Conservation (phyloP, 64 coral and sea anemone species). For the Actinia equina region DNA sequence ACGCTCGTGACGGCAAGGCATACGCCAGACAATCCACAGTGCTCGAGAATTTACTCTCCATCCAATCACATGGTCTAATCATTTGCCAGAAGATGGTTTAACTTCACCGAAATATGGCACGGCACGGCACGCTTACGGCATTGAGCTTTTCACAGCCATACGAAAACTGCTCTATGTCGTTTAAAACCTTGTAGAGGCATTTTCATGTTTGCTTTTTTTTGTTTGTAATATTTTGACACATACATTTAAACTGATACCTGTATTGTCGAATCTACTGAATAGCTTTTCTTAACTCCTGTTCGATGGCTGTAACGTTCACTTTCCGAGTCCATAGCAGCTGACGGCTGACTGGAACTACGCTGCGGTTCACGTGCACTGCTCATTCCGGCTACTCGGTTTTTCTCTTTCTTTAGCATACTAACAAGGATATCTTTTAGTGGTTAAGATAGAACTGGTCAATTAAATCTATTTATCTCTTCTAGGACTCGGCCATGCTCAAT, state of each 20-base stretch:
- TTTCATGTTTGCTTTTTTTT: no score
- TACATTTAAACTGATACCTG: background rate
- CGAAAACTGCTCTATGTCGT: no score
- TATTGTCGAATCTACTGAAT: conserved; percentile 50
- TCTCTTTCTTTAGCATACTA: conserved; percentile 94
- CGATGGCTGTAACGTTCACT: conserved; percentile 27
- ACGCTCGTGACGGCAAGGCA: no score
- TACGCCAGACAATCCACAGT: no score
- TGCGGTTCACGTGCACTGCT: background rate
- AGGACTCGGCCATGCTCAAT: no score
- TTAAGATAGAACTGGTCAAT: background rate
- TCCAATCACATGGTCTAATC: no score
- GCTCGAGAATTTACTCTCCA: no score
- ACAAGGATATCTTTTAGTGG: conserved; percentile 73
- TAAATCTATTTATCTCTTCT: background rate
- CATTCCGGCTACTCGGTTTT: conserved; percentile 50
- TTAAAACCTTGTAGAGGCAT: no score
- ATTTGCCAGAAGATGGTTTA: no score
- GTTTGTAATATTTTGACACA: background rate
- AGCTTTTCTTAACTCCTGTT: conserved; percentile 45
- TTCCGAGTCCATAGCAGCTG: conserved; percentile 41
- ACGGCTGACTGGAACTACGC: conserved; percentile 43
- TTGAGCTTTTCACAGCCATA: no score
- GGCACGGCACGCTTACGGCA: no score
- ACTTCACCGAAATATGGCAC: no score